These are phyloP conservation scores for Sitophilus oryzae DNA, from an alignment of 1,140 invertebrate species.

Conservation along the genomic window DNA sequence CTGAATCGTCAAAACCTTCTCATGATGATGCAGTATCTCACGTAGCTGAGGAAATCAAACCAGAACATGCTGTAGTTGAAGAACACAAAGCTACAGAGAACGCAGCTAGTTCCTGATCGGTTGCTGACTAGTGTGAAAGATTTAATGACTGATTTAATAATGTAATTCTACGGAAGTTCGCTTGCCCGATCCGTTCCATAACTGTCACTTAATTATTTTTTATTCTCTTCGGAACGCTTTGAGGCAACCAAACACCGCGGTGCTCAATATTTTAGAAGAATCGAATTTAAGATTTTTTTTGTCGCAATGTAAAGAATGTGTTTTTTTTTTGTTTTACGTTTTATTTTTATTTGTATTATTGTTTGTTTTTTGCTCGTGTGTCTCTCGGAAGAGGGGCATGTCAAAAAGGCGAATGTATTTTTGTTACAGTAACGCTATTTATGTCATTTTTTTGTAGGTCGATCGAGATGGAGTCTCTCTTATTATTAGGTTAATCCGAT, in stretches of 20 bases:
- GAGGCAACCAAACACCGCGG: slow-evolving; percentile 33
- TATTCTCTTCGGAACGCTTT: slow-evolving; percentile 28
- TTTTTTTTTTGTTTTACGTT: no score
- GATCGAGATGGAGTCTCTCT: slow-evolving; percentile 16
- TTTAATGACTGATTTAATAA: slow-evolving; percentile 28
- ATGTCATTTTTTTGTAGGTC: slow-evolving; percentile 6
- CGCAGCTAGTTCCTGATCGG: slow-evolving; percentile 37
- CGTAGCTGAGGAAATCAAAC: neutral
- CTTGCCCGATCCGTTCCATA: slow-evolving; percentile 38
- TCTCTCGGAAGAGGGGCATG: no score
- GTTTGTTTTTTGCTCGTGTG: no score
- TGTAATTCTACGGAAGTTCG: slow-evolving; percentile 28
- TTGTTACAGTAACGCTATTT: no score
- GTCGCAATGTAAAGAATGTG: no score
- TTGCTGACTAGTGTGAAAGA: slow-evolving; percentile 12
- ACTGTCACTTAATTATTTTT: slow-evolving; percentile 32
- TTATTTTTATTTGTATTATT: no score
- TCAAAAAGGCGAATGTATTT: no score
- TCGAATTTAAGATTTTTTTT: no score
- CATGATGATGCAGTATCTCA: slow-evolving; percentile 2
- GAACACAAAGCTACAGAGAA: slow-evolving; percentile 31
- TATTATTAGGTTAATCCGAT: slow-evolving; percentile 15
- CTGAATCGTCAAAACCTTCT: slow-evolving; percentile 11
- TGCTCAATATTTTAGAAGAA: slow-evolving; percentile 34
- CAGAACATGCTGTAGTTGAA: slow-evolving; percentile 7